phyloP scores from a whole-genome alignment of 2,888 invertebrate genomes.

The Rutpela maculata region DNA sequence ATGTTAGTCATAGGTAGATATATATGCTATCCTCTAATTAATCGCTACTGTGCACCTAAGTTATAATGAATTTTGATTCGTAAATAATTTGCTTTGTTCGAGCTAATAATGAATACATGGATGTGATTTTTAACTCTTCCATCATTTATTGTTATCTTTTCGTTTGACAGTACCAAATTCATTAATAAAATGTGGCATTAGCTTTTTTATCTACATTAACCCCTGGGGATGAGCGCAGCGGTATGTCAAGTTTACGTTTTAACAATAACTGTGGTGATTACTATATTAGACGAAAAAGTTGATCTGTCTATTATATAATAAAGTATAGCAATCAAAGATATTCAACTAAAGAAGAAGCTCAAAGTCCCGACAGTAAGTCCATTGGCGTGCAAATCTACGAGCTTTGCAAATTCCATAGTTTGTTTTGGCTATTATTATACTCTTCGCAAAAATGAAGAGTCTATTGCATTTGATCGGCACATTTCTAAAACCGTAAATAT shows the following conservation, averaged over 20 bases:
- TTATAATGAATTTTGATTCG: neutral
- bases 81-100: neutral
- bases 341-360: too few species aligned
- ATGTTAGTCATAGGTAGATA: neutral
- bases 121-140: constrained; percentile 22
- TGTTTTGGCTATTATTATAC: too few species aligned
- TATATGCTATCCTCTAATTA: neutral
- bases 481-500: too few species aligned
- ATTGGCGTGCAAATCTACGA: too few species aligned
- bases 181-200: constrained; percentile 18
- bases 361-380: too few species aligned
- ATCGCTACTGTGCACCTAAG: neutral
- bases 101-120: constrained; percentile 5
- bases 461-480: too few species aligned
- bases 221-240: neutral
- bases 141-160: constrained; percentile 23
- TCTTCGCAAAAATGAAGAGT: too few species aligned
- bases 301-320: too few species aligned
- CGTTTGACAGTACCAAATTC: constrained; percentile 5
- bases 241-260: constrained; percentile 11
- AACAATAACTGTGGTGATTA: neutral
- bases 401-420: too few species aligned
- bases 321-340: too few species aligned
- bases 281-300: neutral
- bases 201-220: constrained; percentile 16